Conservation (phyloP, 2,888 invertebrate genomes). For the Mayetiola destructor region DNA sequence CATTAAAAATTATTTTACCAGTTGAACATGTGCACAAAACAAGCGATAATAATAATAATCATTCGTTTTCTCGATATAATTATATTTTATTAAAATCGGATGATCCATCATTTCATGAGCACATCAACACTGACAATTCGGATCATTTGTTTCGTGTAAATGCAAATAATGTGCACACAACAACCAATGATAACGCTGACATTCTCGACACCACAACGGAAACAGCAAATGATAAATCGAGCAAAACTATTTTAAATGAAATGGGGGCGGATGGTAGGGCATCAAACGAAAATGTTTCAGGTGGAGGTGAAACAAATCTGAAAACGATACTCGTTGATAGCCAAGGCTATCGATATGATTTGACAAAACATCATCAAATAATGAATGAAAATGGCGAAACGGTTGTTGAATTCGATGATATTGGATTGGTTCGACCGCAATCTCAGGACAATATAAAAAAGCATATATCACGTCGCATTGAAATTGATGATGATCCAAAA, state of each 20-base stretch:
- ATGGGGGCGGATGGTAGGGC: neutral
- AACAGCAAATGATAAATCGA: neutral
- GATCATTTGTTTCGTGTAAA: slow-evolving; percentile 14
- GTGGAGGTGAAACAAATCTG: neutral
- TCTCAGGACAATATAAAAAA: neutral
- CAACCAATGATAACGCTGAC: neutral
- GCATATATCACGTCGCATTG: neutral
- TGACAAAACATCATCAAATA: neutral
- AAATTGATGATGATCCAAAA: neutral
- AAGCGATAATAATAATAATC: neutral
- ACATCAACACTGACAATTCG: slow-evolving; percentile 15
- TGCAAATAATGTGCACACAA: neutral
- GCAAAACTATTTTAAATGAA: neutral
- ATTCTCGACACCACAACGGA: neutral
- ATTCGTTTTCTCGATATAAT: slow-evolving; percentile 16
- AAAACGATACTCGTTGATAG: neutral
- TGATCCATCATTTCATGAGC: slow-evolving; percentile 16
- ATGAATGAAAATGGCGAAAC: neutral
- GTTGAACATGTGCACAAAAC: slow-evolving; percentile 15
- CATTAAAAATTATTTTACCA: slow-evolving; percentile 18
- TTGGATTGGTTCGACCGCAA: neutral
- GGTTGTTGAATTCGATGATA: slow-evolving; percentile 3
- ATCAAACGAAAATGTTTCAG: neutral
- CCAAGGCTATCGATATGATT: neutral
- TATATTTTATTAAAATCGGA: slow-evolving; percentile 17